phyloP scores from a whole-genome alignment of 2,113 vertebrate genomes.

The Nymphicus hollandicus region DNA sequence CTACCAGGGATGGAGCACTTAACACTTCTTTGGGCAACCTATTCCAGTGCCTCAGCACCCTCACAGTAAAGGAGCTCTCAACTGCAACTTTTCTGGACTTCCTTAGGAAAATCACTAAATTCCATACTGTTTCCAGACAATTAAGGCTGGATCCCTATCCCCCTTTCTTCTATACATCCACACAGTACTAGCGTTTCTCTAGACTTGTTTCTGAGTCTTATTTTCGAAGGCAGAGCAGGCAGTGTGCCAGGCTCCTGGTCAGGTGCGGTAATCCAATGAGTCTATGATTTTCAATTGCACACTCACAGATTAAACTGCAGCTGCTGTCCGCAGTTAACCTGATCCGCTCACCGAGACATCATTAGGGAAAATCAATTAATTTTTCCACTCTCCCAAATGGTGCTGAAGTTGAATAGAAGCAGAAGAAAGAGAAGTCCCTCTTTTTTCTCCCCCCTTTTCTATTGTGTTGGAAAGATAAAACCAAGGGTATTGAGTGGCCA shows the following conservation, averaged over 20 bases:
- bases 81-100: background rate
- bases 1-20: background rate
- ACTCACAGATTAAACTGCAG: conserved; percentile 61
- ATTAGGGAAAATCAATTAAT: conserved; percentile 74
- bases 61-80: background rate
- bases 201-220: background rate
- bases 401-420: conserved; percentile 54
- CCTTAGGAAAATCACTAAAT: background rate
- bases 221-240: background rate
- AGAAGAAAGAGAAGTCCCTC: conserved; percentile 30
- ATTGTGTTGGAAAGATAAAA: conserved; percentile 61
- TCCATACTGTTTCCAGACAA: background rate
- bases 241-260: conserved; percentile 15
- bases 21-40: background rate
- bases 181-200: background rate
- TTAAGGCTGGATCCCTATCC: background rate
- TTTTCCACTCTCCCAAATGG: conserved; percentile 73
- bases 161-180: background rate
- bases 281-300: conserved; percentile 38
- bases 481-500: conserved; percentile 41
- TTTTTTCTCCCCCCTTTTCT: too few species aligned
- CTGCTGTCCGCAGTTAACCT: conserved; percentile 66
- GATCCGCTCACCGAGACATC: conserved; percentile 56
- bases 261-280: conserved; percentile 51
- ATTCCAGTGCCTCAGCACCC: background rate